Evolutionary conservation across 2,797 vertebrate species (phyloP).

Genomic region (Iguana delicatissima): DNA sequence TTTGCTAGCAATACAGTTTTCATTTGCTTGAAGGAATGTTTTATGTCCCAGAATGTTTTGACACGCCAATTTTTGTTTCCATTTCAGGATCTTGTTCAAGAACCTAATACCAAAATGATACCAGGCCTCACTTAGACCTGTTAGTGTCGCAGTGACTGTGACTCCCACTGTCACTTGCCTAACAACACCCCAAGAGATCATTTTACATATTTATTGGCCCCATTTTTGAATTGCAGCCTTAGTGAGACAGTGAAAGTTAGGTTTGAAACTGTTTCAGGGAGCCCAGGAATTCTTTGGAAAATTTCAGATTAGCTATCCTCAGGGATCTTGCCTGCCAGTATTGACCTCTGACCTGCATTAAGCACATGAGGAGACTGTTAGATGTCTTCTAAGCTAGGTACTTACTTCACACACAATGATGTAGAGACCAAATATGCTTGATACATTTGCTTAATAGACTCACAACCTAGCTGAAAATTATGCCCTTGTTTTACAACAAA

Average conservation of each 20-base stretch:
- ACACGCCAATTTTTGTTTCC: constrained; percentile 20
- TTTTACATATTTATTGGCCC: not conserved
- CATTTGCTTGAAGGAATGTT: not conserved
- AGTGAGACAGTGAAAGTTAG: not conserved
- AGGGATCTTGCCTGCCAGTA: not conserved
- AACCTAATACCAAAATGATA: not conserved
- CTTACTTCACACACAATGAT: not conserved
- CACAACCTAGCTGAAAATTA: not conserved
- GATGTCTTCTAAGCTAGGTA: not conserved
- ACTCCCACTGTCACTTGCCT: not conserved
- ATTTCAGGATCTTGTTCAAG: not conserved
- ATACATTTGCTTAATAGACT: not conserved
- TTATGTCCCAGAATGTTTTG: constrained; percentile 2
- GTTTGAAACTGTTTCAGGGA: not conserved
- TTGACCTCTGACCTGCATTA: not conserved
- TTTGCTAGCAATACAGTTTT: not conserved
- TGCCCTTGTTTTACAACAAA: not conserved
- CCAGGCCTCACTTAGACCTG: not conserved
- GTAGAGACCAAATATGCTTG: no score
- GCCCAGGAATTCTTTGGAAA: not conserved
- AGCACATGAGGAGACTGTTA: not conserved
- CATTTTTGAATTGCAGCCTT: not conserved
- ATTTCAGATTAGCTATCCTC: not conserved
- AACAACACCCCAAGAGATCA: no score
- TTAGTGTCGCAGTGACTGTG: no score